phyloP scores from a whole-genome alignment of 2,888 invertebrate species.

The Sinohyriopsis cumingii region DNA sequence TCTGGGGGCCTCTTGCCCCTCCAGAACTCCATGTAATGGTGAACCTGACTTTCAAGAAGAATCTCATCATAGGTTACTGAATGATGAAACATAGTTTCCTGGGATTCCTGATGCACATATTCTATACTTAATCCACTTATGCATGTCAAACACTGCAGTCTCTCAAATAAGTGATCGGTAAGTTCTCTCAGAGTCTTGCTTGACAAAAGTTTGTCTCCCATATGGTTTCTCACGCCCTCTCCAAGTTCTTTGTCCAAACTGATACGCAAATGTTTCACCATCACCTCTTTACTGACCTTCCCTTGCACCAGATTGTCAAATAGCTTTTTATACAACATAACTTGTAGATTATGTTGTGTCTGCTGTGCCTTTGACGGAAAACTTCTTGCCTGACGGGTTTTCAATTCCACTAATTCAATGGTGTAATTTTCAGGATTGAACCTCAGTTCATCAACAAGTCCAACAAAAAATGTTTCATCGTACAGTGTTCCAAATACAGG shows the following conservation, averaged over 20 bases:
- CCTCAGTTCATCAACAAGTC: slow-evolving; percentile 65
- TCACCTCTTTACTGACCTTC: slow-evolving; percentile 40
- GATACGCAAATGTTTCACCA: slow-evolving; percentile 52
- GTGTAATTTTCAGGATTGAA: slow-evolving; percentile 62
- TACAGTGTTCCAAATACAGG: slow-evolving; percentile 68
- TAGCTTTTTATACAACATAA: slow-evolving; percentile 64
- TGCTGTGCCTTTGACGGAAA: slow-evolving; percentile 57
- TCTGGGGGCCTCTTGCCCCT: slow-evolving; percentile 47
- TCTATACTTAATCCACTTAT: slow-evolving; percentile 53
- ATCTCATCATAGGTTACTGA: slow-evolving; percentile 47
- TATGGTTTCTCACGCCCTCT: slow-evolving; percentile 38
- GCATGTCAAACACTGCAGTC: slow-evolving; percentile 56
- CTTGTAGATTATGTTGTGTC: slow-evolving; percentile 58
- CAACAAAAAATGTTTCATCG: slow-evolving; percentile 59
- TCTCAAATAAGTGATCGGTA: slow-evolving; percentile 41
- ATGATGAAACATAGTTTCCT: slow-evolving; percentile 42
- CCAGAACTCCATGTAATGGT: slow-evolving; percentile 56
- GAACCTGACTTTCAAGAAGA: slow-evolving; percentile 39
- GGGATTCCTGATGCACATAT: slow-evolving; percentile 62
- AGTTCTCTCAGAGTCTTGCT: slow-evolving; percentile 40
- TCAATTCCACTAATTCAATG: slow-evolving; percentile 61
- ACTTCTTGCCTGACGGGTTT: slow-evolving; percentile 49
- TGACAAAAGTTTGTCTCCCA: slow-evolving; percentile 19
- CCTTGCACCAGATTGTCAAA: slow-evolving; percentile 66
- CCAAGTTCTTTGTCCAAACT: slow-evolving; percentile 49